Conservation (phyloP, 2,888 invertebrate genomes). For the Erannis defoliaria region DNA sequence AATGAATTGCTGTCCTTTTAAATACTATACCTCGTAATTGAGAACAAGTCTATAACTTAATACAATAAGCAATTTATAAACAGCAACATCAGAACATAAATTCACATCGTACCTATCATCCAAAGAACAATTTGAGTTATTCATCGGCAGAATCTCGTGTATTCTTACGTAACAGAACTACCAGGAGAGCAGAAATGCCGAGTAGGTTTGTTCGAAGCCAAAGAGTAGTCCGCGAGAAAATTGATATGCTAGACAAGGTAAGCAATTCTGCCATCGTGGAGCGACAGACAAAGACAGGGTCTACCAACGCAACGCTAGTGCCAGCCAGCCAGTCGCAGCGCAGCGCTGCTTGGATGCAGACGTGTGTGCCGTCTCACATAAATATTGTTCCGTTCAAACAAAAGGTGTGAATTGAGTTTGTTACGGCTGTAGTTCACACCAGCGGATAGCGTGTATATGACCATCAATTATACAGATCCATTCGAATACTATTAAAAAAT, state of each 20-base stretch:
- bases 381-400: slow-evolving; percentile 34
- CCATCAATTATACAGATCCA: slow-evolving; percentile 15
- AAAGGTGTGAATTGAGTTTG: slow-evolving; percentile 54
- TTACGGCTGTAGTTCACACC: slow-evolving; percentile 46
- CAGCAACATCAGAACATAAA: slow-evolving; percentile 11
- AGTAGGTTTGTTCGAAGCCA: slow-evolving; percentile 54
- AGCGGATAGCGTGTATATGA: slow-evolving; percentile 38
- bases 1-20: slow-evolving; percentile 10
- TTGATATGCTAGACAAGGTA: slow-evolving; percentile 79
- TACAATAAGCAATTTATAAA: slow-evolving; percentile 17
- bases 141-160: slow-evolving; percentile 69
- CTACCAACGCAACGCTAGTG: slow-evolving; percentile 35
- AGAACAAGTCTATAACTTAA: slow-evolving; percentile 6
- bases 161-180: slow-evolving; percentile 83
- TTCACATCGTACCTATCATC: not conserved
- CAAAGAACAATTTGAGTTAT: slow-evolving; percentile 7
- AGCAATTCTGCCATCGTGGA: slow-evolving; percentile 65
- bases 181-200: slow-evolving; percentile 75
- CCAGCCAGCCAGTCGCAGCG: slow-evolving; percentile 33
- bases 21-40: slow-evolving; percentile 9
- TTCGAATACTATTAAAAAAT: slow-evolving; percentile 8
- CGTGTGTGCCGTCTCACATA: slow-evolving; percentile 27
- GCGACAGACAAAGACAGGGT: slow-evolving; percentile 49
- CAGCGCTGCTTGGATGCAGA: slow-evolving; percentile 44
- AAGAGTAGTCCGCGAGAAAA: slow-evolving; percentile 70